Base-by-base conservation (phyloP, 2,113 vertebrate genomes). In the Tiliqua scincoides region DNA sequence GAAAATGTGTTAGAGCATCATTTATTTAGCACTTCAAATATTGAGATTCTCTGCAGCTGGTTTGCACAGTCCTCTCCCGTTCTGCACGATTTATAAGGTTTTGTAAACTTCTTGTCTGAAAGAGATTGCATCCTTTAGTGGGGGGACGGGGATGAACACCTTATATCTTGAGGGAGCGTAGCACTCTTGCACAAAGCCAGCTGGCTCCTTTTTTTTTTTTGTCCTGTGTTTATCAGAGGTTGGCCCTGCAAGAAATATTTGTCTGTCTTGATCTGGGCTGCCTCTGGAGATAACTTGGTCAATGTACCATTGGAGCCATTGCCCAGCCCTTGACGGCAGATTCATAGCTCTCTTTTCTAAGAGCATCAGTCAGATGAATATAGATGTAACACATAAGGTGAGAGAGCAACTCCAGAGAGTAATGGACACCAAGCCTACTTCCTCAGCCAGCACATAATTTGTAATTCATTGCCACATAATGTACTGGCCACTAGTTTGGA, bases 1-100 rank as follows among this genome's bases (percentile, higher is more conserved):
- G 0, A 32, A 91, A 92, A 82, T 65, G 63, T 89, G 57, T 91
- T 72, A 79, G 84, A 77, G n/a, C 84, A 86, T 92, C 85, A 74
- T 91, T 90, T 93, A 87, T 89, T 88, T 91, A 88, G 85, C 87
- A 25, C 83, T 54, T 85, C 73, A 82, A 91, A 91, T 91, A 90
- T 91, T 94, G 91, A 87, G 91, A 87, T 84, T 83, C 87, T 85
- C 32, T 80, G 87, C 12, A 1, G 84, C 57, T 73, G 7, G 76
- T 80, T 90, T 90, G 54, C 70, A 89, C 77, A 74, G 59, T 8
- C 76, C 65, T 85, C 91, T 57, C 89, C 62, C 65, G 67, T 30
- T 0, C 87, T 65, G 21, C 30, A 86, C 79, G 17, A 37, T 75
- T 52, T 72, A 52, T 85, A 79, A 70, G 43, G 54, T 59, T 68